Evolutionary conservation across 2,888 invertebrate species (phyloP), one percentile per base, ranked within the genome.

Genomic region (Geophilus truncorum): DNA sequence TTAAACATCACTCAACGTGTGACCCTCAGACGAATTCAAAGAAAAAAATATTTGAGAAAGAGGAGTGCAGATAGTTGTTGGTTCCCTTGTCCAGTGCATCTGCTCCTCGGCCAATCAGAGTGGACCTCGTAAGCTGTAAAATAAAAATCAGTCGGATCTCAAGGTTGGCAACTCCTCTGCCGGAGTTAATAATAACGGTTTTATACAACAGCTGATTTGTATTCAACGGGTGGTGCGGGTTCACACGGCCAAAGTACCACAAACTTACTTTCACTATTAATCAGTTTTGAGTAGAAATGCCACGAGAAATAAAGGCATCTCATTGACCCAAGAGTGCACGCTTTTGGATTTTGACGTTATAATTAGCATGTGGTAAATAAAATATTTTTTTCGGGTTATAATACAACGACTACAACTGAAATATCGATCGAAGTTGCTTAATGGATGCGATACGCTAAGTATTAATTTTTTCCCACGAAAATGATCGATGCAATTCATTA

Each of bases 81-180:
- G 51, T 18, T 57, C 57, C 57, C 57, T 57, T 57, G 57, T 57
- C 57, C 57, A 57, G 18, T 18, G 18, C 57, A 57, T 57, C 57
- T 57, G 23, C 57, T 57, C 18, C 23, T 57, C 7, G 9, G 23
- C 57, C 57, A 57, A 57, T 57, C 21, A 57, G 9, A 1, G 57
- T 18, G 57, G n/a, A 57, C 57, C 21, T 57, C 57, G 57, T 57
- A 21, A 57, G 57, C 57, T 57, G 57, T 23, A n/a, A n/a, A n/a
- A n/a, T n/a, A n/a, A 57, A 57, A 57, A 57, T 57, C 18, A 23
- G 18, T 57, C 15, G 9, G 18, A 57, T 18, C 57, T 9, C 57
- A 57, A 57, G 57, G 57, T 57, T 57, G 57, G 57, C 57, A 57
- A 57, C 57, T 57, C 57, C 57, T 57, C 23, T 57, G 57, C 57